These are phyloP conservation scores for Thinocorus orbignyianus DNA, from an alignment of 2,113 vertebrate species.

Conservation along the genomic window DNA sequence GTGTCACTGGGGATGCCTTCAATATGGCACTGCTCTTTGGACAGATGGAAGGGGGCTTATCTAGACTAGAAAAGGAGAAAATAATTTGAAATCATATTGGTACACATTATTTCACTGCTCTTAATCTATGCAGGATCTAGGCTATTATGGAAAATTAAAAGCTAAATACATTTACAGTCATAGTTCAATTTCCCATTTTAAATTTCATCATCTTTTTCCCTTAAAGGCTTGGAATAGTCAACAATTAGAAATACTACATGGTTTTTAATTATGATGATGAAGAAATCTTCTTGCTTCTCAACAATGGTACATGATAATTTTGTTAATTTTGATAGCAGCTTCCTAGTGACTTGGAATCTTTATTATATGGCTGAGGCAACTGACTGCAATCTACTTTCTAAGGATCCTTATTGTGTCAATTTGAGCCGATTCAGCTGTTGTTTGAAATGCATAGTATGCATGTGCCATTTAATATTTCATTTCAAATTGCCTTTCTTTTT, in stretches of 20 bases:
- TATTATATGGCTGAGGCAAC: conserved; percentile 25
- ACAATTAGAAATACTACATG: not conserved
- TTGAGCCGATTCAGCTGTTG: conserved; percentile 25
- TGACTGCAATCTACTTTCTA: not conserved
- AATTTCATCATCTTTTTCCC: not conserved
- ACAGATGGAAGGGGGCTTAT: conserved; percentile 35
- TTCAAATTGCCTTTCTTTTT: not conserved
- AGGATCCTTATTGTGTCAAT: not conserved
- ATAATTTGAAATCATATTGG: not conserved
- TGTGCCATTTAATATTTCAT: not conserved
- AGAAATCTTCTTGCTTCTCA: not conserved
- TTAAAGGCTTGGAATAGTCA: not conserved
- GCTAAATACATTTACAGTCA: not conserved
- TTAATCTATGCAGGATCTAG: not conserved
- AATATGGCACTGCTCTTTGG: not conserved
- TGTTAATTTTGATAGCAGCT: not conserved
- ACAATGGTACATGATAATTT: not conserved
- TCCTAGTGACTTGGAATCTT: not conserved
- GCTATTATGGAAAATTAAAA: conserved; percentile 33
- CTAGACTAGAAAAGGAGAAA: not conserved
- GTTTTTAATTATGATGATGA: not conserved
- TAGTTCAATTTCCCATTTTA: not conserved
- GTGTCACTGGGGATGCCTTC: not conserved
- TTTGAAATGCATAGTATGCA: not conserved
- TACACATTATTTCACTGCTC: not conserved